A percentile compares a stretch with the other conserved stretches of the same genome.
These are phyloP conservation scores for Dromiciops gliroides DNA, from an alignment of 2,113 vertebrate genomes.

Conservation along the genomic window DNA sequence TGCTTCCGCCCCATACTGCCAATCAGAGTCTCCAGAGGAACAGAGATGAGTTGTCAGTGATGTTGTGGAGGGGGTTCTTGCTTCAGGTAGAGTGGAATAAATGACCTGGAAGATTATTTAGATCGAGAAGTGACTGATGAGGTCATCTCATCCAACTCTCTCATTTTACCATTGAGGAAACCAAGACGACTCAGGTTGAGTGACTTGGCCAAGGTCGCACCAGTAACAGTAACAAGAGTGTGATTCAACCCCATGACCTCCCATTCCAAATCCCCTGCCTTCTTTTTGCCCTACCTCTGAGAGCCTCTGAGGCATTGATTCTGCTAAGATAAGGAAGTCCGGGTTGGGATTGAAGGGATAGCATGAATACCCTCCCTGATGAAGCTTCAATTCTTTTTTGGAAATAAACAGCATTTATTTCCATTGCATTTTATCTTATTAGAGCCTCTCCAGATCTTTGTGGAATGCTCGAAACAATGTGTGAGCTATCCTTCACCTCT, in stretches of 20 bases:
- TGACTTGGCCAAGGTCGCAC: not conserved
- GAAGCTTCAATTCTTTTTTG: not conserved
- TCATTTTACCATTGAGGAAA: not conserved
- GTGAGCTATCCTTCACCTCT: too few relatives aligned
- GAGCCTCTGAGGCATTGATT: not conserved
- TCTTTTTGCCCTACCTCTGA: too few relatives aligned
- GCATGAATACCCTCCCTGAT: not conserved
- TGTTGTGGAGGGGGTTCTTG: not conserved
- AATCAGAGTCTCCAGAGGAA: too few relatives aligned
- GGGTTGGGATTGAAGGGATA: not conserved
- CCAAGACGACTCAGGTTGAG: too few relatives aligned
- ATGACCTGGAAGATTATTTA: not conserved
- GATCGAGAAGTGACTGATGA: not conserved
- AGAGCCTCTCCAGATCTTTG: too few relatives aligned
- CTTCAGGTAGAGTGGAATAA: not conserved
- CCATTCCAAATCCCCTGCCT: not conserved
- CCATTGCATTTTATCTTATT: too few relatives aligned
- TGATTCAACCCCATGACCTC: not conserved
- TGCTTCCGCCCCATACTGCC: too few relatives aligned
- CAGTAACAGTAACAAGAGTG: not conserved
- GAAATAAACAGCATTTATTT: too few relatives aligned
- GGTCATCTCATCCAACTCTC: not conserved
- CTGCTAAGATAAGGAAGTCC: not conserved
- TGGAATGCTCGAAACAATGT: too few relatives aligned
- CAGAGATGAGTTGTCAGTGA: too few relatives aligned